Percentiles rank a stretch among this genome's conserved stretches.
Evolutionary conservation across 2,888 invertebrate genomes (phyloP).

Genomic region (Synergus japonicus): DNA sequence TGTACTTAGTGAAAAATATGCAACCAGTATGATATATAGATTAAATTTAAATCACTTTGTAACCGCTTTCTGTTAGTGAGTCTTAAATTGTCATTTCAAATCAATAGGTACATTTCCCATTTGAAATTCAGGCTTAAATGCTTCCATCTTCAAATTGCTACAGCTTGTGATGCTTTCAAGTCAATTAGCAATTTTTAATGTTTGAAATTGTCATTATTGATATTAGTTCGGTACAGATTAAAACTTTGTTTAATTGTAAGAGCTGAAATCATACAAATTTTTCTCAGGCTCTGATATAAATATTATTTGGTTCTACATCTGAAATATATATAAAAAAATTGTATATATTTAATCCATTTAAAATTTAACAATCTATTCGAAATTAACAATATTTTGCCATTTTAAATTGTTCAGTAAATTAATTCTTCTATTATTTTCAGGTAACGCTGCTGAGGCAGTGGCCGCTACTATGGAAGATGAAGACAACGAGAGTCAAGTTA

Average conservation of each 20-base stretch:
- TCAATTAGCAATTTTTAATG: not conserved
- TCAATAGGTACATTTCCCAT: not conserved
- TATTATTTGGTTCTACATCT: not conserved
- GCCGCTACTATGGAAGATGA: slow-evolving; percentile 76
- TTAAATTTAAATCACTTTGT: not conserved
- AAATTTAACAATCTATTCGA: not conserved
- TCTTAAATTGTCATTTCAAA: slow-evolving; percentile 3
- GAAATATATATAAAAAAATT: not conserved
- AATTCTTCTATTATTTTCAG: slow-evolving; percentile 53
- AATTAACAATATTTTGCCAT: no score
- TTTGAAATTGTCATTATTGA: not conserved
- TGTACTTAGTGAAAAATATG: not conserved
- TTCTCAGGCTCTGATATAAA: not conserved
- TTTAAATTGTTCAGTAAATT: not conserved
- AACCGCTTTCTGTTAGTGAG: not conserved
- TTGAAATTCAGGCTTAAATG: not conserved
- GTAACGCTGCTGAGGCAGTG: slow-evolving; percentile 54
- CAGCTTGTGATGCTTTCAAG: not conserved
- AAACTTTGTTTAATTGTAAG: not conserved
- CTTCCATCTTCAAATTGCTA: not conserved
- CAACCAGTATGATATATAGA: not conserved
- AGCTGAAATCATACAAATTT: not conserved
- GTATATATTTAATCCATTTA: not conserved
- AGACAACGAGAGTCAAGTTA: slow-evolving; percentile 70
- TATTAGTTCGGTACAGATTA: not conserved